Base-by-base conservation (phyloP, 2,113 vertebrate species). In the Varanus salvator region DNA sequence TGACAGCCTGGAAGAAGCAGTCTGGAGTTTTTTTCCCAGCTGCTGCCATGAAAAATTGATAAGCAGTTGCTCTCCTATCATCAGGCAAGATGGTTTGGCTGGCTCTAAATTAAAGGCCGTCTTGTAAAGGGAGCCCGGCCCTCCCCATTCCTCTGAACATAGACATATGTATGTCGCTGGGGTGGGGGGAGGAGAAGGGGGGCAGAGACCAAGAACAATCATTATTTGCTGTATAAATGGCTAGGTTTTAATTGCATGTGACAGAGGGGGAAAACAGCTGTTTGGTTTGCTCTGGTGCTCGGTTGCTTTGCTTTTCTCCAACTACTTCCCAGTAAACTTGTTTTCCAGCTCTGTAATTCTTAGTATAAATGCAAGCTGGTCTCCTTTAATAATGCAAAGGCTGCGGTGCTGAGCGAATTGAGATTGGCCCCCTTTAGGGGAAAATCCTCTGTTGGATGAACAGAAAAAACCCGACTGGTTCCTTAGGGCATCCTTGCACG, bases 11-110 rank as follows among this genome's bases (percentile, higher is more conserved):
- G 82, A 89, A 88, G 92, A 86, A 87, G 50, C 54, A 25, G 60
- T 86, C 76, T 14, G 29, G 86, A 87, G 64, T 31, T 50, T 90
- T 95, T 44, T 44, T 44, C 92, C 83, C 25, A 50, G 54, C 90
- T 87, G 38, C 86, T 85, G 84, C 87, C 80, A 57, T 92, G 90
- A 92, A 92, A 89, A 90, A 85, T 3, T 93, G 92, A 94, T 84
- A 83, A 93, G 92, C 85, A 89, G 60, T 81, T 57, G 19, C 0
- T 21, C 90, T 90, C 84, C 80, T 89, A 84, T 89, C 68, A 0
- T 21, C 75, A 80, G 80, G 76, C 80, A 91, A 91, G 87, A 93
- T 57, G 29, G 89, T 80, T 92, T 90, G 90, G 82, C 34, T 90
- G 87, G 88, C 91, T 89, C 90, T 80, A 0, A 0, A 92, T 93